Evolutionary conservation across 1,140 invertebrate genomes (phyloP).

Genomic region (Formica selysi): DNA sequence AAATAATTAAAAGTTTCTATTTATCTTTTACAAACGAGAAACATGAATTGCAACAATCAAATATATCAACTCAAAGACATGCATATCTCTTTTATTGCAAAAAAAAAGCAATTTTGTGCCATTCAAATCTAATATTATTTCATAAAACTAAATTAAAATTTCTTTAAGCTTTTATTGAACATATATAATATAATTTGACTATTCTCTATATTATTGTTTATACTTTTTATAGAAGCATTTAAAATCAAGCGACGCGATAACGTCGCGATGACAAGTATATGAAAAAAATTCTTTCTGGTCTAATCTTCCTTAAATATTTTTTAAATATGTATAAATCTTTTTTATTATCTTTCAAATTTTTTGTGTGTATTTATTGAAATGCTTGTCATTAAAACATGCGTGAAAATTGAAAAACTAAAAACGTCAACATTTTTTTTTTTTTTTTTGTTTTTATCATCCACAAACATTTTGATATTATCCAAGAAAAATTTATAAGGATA

Average conservation of each 20-base stretch:
- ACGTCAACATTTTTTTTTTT: background rate
- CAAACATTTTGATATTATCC: background rate
- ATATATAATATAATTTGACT: background rate
- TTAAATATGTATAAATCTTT: background rate
- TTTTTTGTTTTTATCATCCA: background rate
- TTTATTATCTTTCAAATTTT: background rate
- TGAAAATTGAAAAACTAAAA: background rate
- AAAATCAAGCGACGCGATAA: background rate
- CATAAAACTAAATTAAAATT: background rate
- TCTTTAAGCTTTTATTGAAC: background rate
- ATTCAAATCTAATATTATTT: background rate
- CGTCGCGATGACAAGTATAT: too few relatives aligned
- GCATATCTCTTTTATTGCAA: background rate
- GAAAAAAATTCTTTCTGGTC: background rate
- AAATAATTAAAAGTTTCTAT: background rate
- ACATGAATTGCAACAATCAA: background rate
- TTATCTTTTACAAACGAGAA: background rate
- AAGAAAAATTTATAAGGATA: background rate
- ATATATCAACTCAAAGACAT: background rate
- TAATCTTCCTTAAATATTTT: background rate
- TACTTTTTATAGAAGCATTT: background rate
- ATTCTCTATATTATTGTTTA: background rate
- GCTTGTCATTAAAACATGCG: background rate
- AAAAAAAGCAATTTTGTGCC: background rate
- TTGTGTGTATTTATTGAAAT: background rate